Percentiles rank a stretch among this genome's conserved stretches.
phyloP scores from a whole-genome alignment of 2,113 vertebrate species.

The Pseudolaguvia tuberculata region DNA sequence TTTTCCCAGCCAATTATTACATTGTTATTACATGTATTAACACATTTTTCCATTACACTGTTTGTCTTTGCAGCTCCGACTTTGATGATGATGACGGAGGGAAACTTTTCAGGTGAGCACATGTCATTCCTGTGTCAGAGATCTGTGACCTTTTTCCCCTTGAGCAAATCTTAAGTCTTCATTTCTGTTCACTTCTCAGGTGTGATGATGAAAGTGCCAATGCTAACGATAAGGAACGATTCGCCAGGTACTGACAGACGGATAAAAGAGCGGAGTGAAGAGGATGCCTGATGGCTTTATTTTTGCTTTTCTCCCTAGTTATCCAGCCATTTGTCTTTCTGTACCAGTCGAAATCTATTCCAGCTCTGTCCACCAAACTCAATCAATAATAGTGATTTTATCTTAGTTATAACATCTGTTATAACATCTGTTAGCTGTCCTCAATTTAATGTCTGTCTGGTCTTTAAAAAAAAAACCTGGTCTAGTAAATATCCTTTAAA shows the following conservation, averaged over 20 bases:
- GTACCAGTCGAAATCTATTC: too few species aligned
- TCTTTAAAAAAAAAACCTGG: too few species aligned
- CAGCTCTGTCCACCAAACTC: background rate
- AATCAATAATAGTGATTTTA: background rate
- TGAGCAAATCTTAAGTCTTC: background rate
- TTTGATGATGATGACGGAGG: conserved; percentile 78
- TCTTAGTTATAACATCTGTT: too few species aligned
- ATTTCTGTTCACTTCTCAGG: conserved; percentile 60
- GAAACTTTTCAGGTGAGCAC: conserved; percentile 88
- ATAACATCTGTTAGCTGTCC: too few species aligned
- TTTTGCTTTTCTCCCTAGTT: background rate
- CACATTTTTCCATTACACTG: background rate
- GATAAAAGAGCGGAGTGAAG: background rate
- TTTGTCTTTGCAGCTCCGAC: conserved; percentile 56
- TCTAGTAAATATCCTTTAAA: background rate
- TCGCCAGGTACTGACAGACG: conserved; percentile 80
- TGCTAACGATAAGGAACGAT: conserved; percentile 87
- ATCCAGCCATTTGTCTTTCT: background rate
- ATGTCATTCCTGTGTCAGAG: background rate
- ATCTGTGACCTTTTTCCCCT: background rate
- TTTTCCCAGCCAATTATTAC: background rate
- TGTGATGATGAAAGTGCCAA: conserved; percentile 85
- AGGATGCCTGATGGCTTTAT: background rate
- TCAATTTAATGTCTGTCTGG: background rate
- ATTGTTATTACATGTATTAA: background rate